Base-by-base conservation (phyloP, 2,888 invertebrate species). In the Acleris sparsana region DNA sequence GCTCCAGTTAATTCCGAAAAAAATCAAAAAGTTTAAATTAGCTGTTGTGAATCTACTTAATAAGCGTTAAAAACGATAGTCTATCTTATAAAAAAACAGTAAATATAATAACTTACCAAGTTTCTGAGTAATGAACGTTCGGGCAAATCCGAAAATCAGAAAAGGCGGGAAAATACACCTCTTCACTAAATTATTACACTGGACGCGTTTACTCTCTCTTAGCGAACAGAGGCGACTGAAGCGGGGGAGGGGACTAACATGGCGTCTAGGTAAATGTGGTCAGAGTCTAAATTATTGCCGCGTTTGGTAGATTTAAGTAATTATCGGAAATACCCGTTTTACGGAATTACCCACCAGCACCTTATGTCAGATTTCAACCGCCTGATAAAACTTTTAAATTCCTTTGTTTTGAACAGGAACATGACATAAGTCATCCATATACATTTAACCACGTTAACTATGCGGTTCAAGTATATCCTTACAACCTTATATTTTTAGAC, bases 381-480 rank as follows among this genome's bases (percentile, higher is more conserved):
- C 5, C 16, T n/a, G 44, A n/a, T n/a, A n/a, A 46, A 17, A 46
- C 46, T 46, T 46, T 46, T 11, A n/a, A 46, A 57, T 43, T 46
- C 57, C 57, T 57, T 22, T 57, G 55, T 55, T 63, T 43, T 65
- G 39, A 51, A 46, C 57, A 29, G 55, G 60, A 60, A 56, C 65
- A 65, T 65, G 60, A 65, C 55, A 46, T 46, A 46, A 43, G 22
- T 7, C 2, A n/a, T 55, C 22, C 20, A 16, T 22, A 33, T 18
- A 43, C 16, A 16, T 43, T 18, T 3, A 43, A 43, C 55, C 43
- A 55, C 18, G 16, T 55, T 55, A 43, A 43, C 16, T 55, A 22
- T 55, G 55, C 43, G 2, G 9, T 9, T 13, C 6, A 2, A 43
- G 9, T 7, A 1, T 9, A 43, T 43, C 20, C 16, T 3, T 3